A percentile compares a stretch with the other conserved stretches of the same genome.
These are phyloP conservation scores for Solenopsis fugax DNA, from an alignment of 1,140 invertebrate genomes.

Conservation along the genomic window DNA sequence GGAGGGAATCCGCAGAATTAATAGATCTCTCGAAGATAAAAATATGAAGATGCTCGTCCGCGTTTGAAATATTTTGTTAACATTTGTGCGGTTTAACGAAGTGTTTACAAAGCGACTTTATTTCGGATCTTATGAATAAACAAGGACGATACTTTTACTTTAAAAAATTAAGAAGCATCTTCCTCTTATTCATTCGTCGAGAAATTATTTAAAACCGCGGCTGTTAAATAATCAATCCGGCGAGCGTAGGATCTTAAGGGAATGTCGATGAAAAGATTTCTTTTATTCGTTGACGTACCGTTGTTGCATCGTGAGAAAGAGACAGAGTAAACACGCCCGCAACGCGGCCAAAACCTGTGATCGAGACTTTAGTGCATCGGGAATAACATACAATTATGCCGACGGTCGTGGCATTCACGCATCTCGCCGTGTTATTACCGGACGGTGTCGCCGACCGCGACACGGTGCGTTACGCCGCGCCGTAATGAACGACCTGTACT, in stretches of 20 bases:
- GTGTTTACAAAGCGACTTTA: not conserved
- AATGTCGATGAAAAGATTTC: not conserved
- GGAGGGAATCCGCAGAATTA: not conserved
- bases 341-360: slow-evolving; percentile 43
- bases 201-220: not conserved
- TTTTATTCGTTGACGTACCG: slow-evolving; percentile 4
- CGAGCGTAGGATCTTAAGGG: not conserved
- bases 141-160: not conserved
- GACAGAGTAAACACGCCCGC: not conserved
- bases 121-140: not conserved
- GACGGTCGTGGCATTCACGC: slow-evolving; percentile 12
- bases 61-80: not conserved
- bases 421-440: slow-evolving; percentile 35
- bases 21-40: not conserved
- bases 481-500: slow-evolving; percentile 40
- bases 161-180: not conserved
- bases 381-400: slow-evolving; percentile 40
- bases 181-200: not conserved
- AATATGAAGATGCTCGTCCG: not conserved
- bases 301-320: slow-evolving; percentile 9
- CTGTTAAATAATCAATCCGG: not conserved
- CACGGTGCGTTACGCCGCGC: not conserved
- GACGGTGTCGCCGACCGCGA: slow-evolving; percentile 1
- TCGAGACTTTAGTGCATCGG: slow-evolving; percentile 31
- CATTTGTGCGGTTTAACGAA: not conserved